Base-by-base conservation (phyloP, 1,140 invertebrate genomes). In the Sarcophaga bullata region DNA sequence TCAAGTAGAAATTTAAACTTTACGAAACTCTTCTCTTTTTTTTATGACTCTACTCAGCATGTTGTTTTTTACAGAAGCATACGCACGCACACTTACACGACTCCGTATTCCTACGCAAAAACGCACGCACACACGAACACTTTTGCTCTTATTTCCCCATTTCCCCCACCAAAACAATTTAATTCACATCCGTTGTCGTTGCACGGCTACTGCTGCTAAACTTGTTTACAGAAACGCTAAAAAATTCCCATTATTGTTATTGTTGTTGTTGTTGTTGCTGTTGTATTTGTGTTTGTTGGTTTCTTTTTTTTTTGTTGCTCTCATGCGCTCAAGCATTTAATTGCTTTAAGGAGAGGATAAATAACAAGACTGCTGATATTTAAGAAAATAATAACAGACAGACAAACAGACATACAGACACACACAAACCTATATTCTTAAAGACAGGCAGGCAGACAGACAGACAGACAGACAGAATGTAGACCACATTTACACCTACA, bases 331-430 rank as follows among this genome's bases (percentile, higher is more conserved):
- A 68, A 19, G 62, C 62, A 19, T 68, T 68, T 68, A 68, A 68
- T 68, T 68, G 62, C 62, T 68, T 25, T 68, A 68, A 68, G 17
- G 17, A 68, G 25, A 19, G 62, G 62, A 68, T 68, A 68, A 68
- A 68, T 68, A 19, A 68, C 62, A 68, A 68, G 62, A 68, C 62
- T 19, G 62, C 62, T 68, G 62, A 68, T 68, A 68, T 19, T 68
- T 68, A 58, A 58, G 54, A 58, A 58, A 58, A 37, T 37, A 37
- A 58, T 13, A 58, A n/a, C 54, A 58, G 54, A 58, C 54, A 58
- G 13, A 58, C 13, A 58, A 6, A 58, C 4, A 37, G 25, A 37
- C 25, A 37, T 37, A 37, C 25, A 37, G 25, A 37, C 25, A 37
- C 1, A 37, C 25, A 37, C 25, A 4, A 37, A 37, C 25, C 25